Evolutionary conservation across 2,797 vertebrate genomes (phyloP).

Genomic region (Lycodopsis pacificus): DNA sequence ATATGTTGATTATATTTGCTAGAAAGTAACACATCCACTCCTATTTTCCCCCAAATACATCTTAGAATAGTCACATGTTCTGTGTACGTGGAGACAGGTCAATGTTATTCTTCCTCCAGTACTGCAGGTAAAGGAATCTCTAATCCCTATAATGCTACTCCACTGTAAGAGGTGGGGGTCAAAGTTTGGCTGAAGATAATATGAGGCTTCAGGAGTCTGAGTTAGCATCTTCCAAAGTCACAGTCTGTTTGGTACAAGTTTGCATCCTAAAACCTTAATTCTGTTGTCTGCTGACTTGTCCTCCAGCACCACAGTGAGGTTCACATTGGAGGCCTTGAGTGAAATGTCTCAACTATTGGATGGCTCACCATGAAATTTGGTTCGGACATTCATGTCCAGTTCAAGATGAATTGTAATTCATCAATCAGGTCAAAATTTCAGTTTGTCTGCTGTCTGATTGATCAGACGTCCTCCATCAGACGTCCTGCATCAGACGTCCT

Average conservation of each 20-base stretch:
- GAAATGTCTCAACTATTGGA: background rate
- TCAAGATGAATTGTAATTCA: background rate
- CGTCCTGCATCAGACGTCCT: no score
- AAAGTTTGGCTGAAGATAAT: background rate
- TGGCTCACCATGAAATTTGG: background rate
- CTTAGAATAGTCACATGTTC: background rate
- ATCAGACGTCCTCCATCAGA: no score
- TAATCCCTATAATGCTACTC: background rate
- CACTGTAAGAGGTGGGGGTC: background rate
- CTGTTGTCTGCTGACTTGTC: background rate
- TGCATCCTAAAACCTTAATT: background rate
- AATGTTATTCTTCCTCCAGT: background rate
- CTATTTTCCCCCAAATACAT: background rate
- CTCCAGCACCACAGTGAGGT: background rate
- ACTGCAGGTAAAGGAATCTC: no score
- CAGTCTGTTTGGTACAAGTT: background rate
- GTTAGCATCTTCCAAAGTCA: background rate
- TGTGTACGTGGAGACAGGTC: background rate
- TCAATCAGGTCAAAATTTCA: background rate
- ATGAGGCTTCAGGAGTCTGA: background rate
- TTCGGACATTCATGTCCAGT: background rate
- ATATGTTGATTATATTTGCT: background rate
- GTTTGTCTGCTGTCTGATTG: background rate
- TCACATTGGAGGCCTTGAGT: background rate
- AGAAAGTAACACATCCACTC: background rate